Evolutionary conservation across 2,113 vertebrate species (phyloP), one percentile per base, ranked within the genome.

Genomic region (Ceratotherium simum): DNA sequence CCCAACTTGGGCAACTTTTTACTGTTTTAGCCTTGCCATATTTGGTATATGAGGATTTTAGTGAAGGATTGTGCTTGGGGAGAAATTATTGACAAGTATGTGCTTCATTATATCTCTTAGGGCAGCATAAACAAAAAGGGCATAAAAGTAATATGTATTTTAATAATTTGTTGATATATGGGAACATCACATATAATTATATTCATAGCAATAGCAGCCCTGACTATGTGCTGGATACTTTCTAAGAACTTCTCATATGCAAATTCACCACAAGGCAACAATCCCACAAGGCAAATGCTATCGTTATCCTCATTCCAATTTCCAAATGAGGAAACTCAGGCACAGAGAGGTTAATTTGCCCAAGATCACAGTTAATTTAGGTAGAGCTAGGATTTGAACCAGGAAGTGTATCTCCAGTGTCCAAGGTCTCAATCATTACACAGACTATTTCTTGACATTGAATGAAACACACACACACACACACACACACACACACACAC

Each of bases 281-380:
- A 23, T 58, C 20, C 13, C 39, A 69, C 10, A 69, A 73, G 23
- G 58, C 48, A 76, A 79, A 58, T 75, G 9, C 36, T 70, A 14
- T 36, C 39, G 14, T 65, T 81, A 18, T 33, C 56, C 6, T 79
- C 56, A 62, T 83, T 69, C 12, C 9, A 42, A 54, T 79, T 76
- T 95, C 95, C 79, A 95, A 51, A 84, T 65, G 20, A 79, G 27
- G 39, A 87, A 94, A 92, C n/a, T 29, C 42, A 97, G 42, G 39
- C 54, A 81, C 0, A 58, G 14, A 89, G 29, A 84, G 23, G 42
- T 91, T 31, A 42, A 58, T 83, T 67, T 91, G 17, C 64, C 25
- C 42, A 94, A 42, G 27, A 7, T 80, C 62, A 62, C 6, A 84
- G 51, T 56, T 86, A 80, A 8, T 51, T 33, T 7, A 62, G 11